phyloP scores from a whole-genome alignment of 2,113 vertebrate genomes.

The Tachysurus vachellii region DNA sequence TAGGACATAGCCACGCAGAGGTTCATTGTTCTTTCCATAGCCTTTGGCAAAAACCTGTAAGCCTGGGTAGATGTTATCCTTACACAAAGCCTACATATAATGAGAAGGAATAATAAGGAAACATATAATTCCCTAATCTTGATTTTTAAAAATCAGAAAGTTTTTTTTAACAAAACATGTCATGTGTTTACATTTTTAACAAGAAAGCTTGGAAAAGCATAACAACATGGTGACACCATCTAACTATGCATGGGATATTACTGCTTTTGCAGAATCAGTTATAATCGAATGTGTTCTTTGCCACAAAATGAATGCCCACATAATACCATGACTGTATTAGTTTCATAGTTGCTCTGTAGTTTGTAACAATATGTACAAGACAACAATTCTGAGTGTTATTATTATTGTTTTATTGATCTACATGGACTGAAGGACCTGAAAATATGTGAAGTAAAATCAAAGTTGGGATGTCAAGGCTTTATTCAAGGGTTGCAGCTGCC shows the following conservation, averaged over 20 bases:
- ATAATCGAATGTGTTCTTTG: neutral
- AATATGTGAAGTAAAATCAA: neutral
- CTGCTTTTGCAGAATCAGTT: neutral
- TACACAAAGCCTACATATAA: slow-evolving; percentile 93
- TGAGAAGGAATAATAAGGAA: too few relatives aligned
- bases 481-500: neutral
- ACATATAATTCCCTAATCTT: slow-evolving; percentile 5
- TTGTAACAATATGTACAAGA: neutral
- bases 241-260: neutral
- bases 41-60: slow-evolving; percentile 92
- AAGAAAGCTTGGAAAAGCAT: neutral
- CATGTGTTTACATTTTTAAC: neutral
- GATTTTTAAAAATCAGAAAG: neutral
- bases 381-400: neutral
- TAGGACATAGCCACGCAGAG: slow-evolving; percentile 90
- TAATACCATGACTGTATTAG: neutral
- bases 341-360: neutral
- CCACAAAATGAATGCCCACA: neutral
- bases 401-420: neutral
- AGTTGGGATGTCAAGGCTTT: neutral
- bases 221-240: neutral
- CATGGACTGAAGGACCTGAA: neutral
- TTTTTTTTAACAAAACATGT: neutral
- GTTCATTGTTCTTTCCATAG: slow-evolving; percentile 97
- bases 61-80: slow-evolving; percentile 96